A percentile compares a stretch with the other conserved stretches of the same genome.
These are phyloP conservation scores for Ceratoteleas bidentatus DNA, from an alignment of 1,140 invertebrate genomes.

Conservation along the genomic window DNA sequence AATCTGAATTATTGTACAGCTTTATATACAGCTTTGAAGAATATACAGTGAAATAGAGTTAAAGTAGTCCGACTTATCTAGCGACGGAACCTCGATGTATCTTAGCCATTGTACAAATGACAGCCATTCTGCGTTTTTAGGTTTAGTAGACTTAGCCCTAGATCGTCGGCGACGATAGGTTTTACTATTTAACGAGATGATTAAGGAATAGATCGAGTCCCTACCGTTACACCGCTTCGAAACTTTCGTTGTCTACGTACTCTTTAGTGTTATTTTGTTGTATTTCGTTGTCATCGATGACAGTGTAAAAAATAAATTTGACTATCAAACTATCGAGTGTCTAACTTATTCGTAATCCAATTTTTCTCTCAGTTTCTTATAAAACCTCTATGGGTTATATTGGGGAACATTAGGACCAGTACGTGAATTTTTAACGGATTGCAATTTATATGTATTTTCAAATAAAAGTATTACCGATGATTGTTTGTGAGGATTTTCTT, in stretches of 20 bases:
- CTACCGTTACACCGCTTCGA: slow-evolving; percentile 11
- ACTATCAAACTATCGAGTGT: slow-evolving; percentile 25
- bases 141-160: slow-evolving; percentile 17
- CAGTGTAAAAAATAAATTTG: slow-evolving; percentile 17
- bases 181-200: slow-evolving; percentile 15
- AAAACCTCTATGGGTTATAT: too few relatives aligned
- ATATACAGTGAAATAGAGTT: not conserved
- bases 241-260: slow-evolving; percentile 19
- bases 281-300: slow-evolving; percentile 7
- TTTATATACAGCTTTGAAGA: slow-evolving; percentile 18
- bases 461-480: too few relatives aligned
- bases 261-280: slow-evolving; percentile 26
- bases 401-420: too few relatives aligned
- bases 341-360: too few relatives aligned
- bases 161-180: slow-evolving; percentile 1
- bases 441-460: too few relatives aligned
- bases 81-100: not conserved
- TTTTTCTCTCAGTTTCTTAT: too few relatives aligned
- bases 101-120: slow-evolving; percentile 38
- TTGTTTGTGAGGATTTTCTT: too few relatives aligned
- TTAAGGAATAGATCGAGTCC: not conserved
- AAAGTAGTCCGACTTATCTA: slow-evolving; percentile 8
- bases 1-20: slow-evolving; percentile 26
- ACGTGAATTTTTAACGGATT: too few relatives aligned
- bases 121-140: slow-evolving; percentile 18